Percentiles rank a stretch among this genome's conserved stretches.
Evolutionary conservation across 2,113 vertebrate genomes (phyloP).

Genomic region (Heterochromis multidens): DNA sequence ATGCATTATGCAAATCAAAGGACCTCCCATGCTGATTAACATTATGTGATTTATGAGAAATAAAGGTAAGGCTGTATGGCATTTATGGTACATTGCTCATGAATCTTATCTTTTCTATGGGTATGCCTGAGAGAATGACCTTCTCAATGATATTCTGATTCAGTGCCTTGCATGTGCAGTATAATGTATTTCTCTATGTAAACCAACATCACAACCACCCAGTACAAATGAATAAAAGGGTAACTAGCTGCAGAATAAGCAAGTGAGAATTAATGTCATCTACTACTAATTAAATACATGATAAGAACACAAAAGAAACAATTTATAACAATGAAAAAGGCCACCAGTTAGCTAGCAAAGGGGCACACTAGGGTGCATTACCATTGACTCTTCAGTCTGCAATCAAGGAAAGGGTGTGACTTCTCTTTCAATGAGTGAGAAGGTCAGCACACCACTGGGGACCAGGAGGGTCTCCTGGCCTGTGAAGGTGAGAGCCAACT

Average conservation of each 20-base stretch:
- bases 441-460: constrained; percentile 8
- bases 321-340: neutral
- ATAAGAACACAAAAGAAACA: neutral
- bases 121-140: neutral
- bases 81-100: neutral
- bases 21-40: neutral
- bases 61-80: neutral
- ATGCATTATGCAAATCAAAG: neutral
- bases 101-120: neutral
- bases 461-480: neutral
- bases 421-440: constrained; percentile 1
- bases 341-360: neutral
- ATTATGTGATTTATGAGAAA: constrained; percentile 7
- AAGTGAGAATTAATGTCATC: neutral
- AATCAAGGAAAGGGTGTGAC: neutral
- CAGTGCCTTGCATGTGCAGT: neutral
- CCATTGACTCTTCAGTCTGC: neutral
- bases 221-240: neutral
- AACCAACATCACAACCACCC: neutral
- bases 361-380: neutral
- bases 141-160: neutral
- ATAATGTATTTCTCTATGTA: neutral
- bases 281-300: neutral
- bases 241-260: neutral
- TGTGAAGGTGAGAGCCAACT: neutral